phyloP scores from a whole-genome alignment of 2,113 vertebrate genomes.

The Calypte anna region DNA sequence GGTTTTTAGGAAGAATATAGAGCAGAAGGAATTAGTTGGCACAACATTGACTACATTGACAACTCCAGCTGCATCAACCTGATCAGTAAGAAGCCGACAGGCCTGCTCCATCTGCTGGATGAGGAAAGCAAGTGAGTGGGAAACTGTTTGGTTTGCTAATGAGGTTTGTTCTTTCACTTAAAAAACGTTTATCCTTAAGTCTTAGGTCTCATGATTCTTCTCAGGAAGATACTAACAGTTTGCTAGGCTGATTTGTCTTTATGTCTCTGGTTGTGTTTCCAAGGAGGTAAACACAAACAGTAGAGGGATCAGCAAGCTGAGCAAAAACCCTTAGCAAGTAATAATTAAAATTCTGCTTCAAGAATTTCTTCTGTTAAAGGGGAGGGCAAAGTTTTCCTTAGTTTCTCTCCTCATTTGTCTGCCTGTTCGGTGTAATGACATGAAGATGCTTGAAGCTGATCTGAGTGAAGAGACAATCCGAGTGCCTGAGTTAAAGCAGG shows the following conservation, averaged over 20 bases:
- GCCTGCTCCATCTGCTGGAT: constrained; percentile 95
- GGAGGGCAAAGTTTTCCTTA: background rate
- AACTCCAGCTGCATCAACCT: constrained; percentile 95
- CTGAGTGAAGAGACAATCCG: background rate
- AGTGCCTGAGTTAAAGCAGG: background rate
- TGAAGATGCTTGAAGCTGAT: background rate
- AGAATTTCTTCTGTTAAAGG: background rate
- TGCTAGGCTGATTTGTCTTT: background rate
- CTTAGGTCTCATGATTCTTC: background rate
- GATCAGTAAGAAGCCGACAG: constrained; percentile 98
- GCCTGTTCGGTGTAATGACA: rapidly evolving
- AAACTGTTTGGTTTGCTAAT: background rate
- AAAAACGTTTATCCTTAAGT: background rate
- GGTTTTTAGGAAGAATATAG: constrained; percentile 90
- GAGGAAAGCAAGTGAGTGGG: constrained; percentile 98
- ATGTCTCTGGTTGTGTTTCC: background rate
- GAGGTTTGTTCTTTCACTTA: background rate
- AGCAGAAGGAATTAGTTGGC: constrained; percentile 94
- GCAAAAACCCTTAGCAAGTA: background rate
- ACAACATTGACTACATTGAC: constrained; percentile 97
- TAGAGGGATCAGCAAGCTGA: background rate
- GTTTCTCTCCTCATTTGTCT: background rate
- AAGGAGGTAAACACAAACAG: background rate
- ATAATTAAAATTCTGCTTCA: background rate
- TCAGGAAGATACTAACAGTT: background rate